Conservation (phyloP, 2,113 vertebrate species). For the Colossoma macropomum region DNA sequence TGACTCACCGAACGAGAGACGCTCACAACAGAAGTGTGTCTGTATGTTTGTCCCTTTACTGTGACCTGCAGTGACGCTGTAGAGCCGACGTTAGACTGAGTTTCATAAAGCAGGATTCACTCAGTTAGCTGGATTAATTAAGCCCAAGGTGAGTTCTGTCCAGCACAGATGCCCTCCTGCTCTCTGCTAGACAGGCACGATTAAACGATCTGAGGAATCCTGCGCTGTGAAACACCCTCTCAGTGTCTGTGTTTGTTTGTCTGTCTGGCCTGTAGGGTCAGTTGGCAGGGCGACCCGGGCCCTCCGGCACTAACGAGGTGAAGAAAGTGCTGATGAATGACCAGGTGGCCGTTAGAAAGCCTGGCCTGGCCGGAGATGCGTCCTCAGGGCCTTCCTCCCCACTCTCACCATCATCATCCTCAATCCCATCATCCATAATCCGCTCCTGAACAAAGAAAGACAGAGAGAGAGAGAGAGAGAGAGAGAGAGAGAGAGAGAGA, state of each 20-base stretch:
- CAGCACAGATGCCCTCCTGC: too few relatives aligned
- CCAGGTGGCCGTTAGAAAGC: slow-evolving; percentile 89
- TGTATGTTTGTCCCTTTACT: too few relatives aligned
- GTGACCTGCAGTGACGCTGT: too few relatives aligned
- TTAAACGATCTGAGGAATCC: too few relatives aligned
- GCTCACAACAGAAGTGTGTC: too few relatives aligned
- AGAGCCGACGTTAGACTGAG: too few relatives aligned
- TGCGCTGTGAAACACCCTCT: background rate
- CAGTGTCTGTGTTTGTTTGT: background rate
- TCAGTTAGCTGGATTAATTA: too few relatives aligned
- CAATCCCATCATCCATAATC: slow-evolving; percentile 94
- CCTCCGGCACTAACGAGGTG: slow-evolving; percentile 95
- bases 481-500: background rate
- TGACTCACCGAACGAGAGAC: too few relatives aligned
- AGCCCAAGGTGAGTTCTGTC: too few relatives aligned
- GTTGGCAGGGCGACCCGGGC: slow-evolving; percentile 88
- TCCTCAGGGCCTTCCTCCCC: slow-evolving; percentile 83
- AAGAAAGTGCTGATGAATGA: slow-evolving; percentile 96
- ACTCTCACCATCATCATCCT: slow-evolving; percentile 80
- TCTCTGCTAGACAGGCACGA: too few relatives aligned
- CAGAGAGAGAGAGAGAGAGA: background rate
- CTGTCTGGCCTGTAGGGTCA: slow-evolving; percentile 52
- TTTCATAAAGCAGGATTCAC: too few relatives aligned
- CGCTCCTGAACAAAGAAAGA: slow-evolving; percentile 83
- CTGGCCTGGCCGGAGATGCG: slow-evolving; percentile 75